A percentile compares a stretch with the other conserved stretches of the same genome.
Conservation (phyloP, 2,888 invertebrate genomes). For the Euproctis similis region DNA sequence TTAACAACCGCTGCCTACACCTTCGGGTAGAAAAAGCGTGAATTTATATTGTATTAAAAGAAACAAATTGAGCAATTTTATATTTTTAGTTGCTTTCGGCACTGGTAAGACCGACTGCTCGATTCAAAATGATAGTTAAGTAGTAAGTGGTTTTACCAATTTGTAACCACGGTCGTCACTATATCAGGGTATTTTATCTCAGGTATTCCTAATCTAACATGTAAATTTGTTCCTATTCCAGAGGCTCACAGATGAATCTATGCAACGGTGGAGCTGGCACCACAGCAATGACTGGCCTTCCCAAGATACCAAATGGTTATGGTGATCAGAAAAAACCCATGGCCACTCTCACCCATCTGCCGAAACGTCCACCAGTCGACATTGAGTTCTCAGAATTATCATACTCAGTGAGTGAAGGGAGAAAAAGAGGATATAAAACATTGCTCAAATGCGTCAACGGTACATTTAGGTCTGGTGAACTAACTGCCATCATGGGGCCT, state of each 20-base stretch:
- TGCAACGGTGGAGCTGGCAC: slow-evolving; percentile 80
- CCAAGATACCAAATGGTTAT: slow-evolving; percentile 84
- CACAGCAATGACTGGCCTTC: slow-evolving; percentile 67
- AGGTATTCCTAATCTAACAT: slow-evolving; percentile 4
- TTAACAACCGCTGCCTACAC: no score
- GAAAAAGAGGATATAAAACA: slow-evolving; percentile 87
- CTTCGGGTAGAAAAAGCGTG: no score
- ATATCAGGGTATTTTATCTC: no score
- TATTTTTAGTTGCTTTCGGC: no score
- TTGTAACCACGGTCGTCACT: no score
- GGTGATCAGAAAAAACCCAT: slow-evolving; percentile 84
- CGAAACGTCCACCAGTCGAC: slow-evolving; percentile 91
- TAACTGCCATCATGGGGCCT: slow-evolving; percentile 97
- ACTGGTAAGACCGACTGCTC: no score
- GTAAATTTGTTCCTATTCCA: slow-evolving; percentile 47
- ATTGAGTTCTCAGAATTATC: slow-evolving; percentile 92
- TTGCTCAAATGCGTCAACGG: slow-evolving; percentile 92
- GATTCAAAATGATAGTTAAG: no score
- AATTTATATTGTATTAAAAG: no score
- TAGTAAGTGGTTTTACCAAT: no score
- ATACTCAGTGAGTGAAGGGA: slow-evolving; percentile 91
- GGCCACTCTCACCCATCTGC: slow-evolving; percentile 86
- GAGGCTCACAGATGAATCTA: slow-evolving; percentile 83
- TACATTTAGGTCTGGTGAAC: slow-evolving; percentile 90
- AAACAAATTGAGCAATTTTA: no score